Base-by-base conservation (phyloP, 2,888 invertebrate species). In the Choristoneura rosaceana region DNA sequence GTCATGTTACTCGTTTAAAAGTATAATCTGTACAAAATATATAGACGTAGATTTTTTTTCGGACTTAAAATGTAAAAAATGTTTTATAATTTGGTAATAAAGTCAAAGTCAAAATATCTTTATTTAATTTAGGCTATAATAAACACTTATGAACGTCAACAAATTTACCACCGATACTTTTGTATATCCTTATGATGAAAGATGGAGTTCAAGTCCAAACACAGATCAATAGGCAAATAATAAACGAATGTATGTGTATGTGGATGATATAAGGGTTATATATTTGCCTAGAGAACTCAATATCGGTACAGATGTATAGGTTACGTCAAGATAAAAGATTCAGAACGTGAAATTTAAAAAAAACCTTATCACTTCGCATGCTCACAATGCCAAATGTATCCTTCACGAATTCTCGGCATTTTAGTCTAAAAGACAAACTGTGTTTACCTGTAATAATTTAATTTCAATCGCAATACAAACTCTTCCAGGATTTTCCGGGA, bases 391-490 rank as follows among this genome's bases (percentile, higher is more conserved):
- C 41, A 43, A 43, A 61, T 17, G 43, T 61, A 17, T 60, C 10
- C 15, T 61, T 8, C 43, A 25, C 8, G 33, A 45, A 14, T 62
- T 43, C 25, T 25, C 62, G 14, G 33, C 33, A 45, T 45, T 45
- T 55, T 55, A 12, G 55, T 25, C 45, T 12, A 17, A 12, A 2
- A 8, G 34, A 4, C 10, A 0, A 5, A 9, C 34, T 59, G 50
- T 17, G 66, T 61, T 71, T 33, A 63, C 58, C 70, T 65, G 15
- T 25, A 50, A 45, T 34, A 58, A 47, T 52, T 65, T 70, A 61
- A 66, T 61, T 71, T 63, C 67, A 50, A 68, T 67, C 45, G 62
- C 38, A 43, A 71, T 63, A 71, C 67, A 71, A 68, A 55, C 61
- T 52, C 45, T 34, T 52, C 33, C 41, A n/a, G 14, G 64, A 15